Evolutionary conservation across 2,888 invertebrate genomes (phyloP).

Genomic region (Dyspetes luteomarginatus): DNA sequence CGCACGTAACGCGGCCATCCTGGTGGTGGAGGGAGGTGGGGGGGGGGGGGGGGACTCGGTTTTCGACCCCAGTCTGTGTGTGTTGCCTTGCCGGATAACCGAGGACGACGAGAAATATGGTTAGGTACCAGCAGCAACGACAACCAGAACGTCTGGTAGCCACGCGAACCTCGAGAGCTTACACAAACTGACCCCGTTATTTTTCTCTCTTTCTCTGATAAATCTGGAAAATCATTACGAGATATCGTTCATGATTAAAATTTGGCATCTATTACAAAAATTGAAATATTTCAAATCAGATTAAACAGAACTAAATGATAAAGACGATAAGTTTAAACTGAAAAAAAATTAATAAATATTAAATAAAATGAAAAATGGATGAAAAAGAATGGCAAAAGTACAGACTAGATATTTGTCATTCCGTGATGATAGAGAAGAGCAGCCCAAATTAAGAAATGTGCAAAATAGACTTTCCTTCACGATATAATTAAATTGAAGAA

Average conservation of each 20-base stretch:
- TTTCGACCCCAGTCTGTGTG: constrained; percentile 42
- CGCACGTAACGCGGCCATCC: constrained; percentile 72
- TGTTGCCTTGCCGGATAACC: constrained; percentile 41
- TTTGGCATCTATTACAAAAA: no score
- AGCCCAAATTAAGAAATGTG: no score
- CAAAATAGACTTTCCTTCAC: no score
- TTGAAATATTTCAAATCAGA: no score
- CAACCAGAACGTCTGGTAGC: constrained; percentile 33
- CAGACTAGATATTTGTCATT: no score
- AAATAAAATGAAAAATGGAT: no score
- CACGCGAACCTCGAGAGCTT: constrained; percentile 44
- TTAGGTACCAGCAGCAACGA: not conserved
- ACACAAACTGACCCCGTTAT: not conserved
- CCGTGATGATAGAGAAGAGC: no score
- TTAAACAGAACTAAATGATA: no score
- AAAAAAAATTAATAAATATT: no score
- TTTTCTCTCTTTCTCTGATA: no score
- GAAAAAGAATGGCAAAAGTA: not conserved
- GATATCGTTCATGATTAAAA: not conserved
- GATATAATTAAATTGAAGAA: no score
- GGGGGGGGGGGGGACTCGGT: not conserved
- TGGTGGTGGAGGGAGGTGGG: constrained; percentile 22
- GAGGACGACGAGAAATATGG: constrained; percentile 55
- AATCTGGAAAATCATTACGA: not conserved
- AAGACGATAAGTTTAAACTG: no score